phyloP scores from a whole-genome alignment of 37 sponge, comb jelly and placozoan genomes.

The Aplysina aerophoba region DNA sequence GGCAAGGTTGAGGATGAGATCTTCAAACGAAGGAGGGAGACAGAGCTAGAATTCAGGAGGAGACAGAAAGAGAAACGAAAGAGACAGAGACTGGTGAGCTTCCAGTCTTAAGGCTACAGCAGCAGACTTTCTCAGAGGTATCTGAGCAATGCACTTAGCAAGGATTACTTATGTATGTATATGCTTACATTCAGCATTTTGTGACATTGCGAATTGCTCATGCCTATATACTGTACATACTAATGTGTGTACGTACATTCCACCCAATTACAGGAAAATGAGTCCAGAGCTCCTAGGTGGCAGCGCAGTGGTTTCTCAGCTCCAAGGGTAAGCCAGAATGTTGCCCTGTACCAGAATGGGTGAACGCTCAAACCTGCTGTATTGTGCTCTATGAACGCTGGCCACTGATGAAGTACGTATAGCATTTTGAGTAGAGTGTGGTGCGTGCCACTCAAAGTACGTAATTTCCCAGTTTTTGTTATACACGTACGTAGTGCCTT shows the following conservation, averaged over 20 bases:
- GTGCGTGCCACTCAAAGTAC: no score
- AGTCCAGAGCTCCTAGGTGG: constrained; percentile 48
- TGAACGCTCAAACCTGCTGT: no score
- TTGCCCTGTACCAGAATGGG: background rate
- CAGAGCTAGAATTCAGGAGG: constrained; percentile 67
- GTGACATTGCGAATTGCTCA: background rate
- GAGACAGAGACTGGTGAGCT: constrained; percentile 41
- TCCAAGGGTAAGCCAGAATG: constrained; percentile 46
- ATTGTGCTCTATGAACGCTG: no score
- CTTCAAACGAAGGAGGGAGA: constrained; percentile 85
- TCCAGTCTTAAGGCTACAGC: background rate
- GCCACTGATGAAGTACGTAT: no score
- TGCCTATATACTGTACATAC: no score
- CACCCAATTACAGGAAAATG: background rate
- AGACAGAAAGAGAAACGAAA: constrained; percentile 75
- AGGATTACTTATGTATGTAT: background rate
- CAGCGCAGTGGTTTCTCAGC: constrained; percentile 60
- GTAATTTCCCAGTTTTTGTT: no score
- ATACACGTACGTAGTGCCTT: no score
- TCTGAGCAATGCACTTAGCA: no score
- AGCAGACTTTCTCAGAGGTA: no score
- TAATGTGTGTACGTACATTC: background rate
- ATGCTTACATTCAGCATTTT: background rate
- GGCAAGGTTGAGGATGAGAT: constrained; percentile 84
- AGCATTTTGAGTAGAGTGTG: no score